These are phyloP conservation scores for Halisarca cf. caerulea DNA, from an alignment of 37 sponge, comb jelly and placozoan species.

Conservation along the genomic window DNA sequence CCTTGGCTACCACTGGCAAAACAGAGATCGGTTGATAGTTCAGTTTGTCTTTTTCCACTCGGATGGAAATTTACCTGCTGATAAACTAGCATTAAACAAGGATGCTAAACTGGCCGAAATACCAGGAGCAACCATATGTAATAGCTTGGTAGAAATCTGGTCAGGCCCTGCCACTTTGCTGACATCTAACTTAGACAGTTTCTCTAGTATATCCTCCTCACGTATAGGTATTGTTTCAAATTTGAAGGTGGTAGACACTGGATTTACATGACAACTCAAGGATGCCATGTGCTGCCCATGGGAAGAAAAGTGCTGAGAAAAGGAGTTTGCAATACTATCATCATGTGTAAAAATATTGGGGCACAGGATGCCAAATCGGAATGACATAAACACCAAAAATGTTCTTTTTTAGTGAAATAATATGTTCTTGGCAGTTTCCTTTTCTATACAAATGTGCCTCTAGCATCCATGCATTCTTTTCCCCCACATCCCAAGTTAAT, in stretches of 20 bases:
- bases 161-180: constrained; percentile 16
- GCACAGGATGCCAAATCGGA: too few relatives aligned
- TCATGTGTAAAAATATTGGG: too few relatives aligned
- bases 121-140: neutral
- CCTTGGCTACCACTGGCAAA: constrained; percentile 29
- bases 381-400: too few relatives aligned
- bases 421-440: too few relatives aligned
- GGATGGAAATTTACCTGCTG: neutral
- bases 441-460: too few relatives aligned
- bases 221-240: neutral
- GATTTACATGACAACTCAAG: constrained; percentile 8
- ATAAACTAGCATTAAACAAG: constrained; percentile 8
- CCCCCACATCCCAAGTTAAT: too few relatives aligned
- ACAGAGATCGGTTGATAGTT: constrained; percentile 48
- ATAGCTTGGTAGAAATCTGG: neutral
- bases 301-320: constrained; percentile 9
- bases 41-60: constrained; percentile 30
- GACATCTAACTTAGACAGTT: neutral
- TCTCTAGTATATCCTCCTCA: constrained; percentile 14
- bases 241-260: neutral
- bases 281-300: neutral
- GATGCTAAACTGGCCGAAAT: neutral
- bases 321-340: constrained; percentile 9
- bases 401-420: too few relatives aligned
- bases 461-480: too few relatives aligned